These are phyloP conservation scores for Gila orcuttii DNA, from an alignment of 2,113 vertebrate genomes.

Conservation along the genomic window DNA sequence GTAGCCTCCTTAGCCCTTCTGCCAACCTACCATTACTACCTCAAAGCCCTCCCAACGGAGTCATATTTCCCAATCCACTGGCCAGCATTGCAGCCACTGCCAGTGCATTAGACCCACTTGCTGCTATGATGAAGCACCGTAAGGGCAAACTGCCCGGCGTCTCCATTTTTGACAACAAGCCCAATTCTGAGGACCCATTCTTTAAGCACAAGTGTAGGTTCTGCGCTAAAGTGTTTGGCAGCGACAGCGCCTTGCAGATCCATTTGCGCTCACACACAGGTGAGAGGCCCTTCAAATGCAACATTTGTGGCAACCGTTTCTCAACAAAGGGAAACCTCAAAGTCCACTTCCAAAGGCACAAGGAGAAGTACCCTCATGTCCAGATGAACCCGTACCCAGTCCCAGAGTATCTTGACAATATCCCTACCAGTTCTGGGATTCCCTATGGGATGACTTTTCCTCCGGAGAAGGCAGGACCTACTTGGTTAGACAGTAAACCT, in stretches of 20 bases:
- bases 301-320: constrained; percentile 98
- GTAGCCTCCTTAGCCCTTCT: constrained; percentile 78
- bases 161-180: constrained; percentile 91
- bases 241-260: constrained; percentile 98
- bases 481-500: constrained; percentile 94
- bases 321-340: constrained; percentile 99
- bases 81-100: constrained; percentile 94
- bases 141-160: constrained; percentile 89
- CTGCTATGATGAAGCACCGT: constrained; percentile 91
- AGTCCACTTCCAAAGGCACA: constrained; percentile 98
- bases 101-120: constrained; percentile 89
- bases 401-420: constrained; percentile 96
- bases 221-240: constrained; percentile 99
- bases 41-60: constrained; percentile 89
- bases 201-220: constrained; percentile 99
- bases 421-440: constrained; percentile 95
- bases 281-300: constrained; percentile 97
- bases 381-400: constrained; percentile 99
- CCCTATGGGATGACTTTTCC: constrained; percentile 96
- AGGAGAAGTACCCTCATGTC: constrained; percentile 97
- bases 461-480: constrained; percentile 89
- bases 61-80: constrained; percentile 96
- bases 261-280: constrained; percentile 98
- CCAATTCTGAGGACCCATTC: constrained; percentile 91
- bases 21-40: constrained; percentile 92